These are phyloP conservation scores for Lordiphosa clarofinis DNA, from an alignment of 1,140 invertebrate genomes.

Conservation along the genomic window DNA sequence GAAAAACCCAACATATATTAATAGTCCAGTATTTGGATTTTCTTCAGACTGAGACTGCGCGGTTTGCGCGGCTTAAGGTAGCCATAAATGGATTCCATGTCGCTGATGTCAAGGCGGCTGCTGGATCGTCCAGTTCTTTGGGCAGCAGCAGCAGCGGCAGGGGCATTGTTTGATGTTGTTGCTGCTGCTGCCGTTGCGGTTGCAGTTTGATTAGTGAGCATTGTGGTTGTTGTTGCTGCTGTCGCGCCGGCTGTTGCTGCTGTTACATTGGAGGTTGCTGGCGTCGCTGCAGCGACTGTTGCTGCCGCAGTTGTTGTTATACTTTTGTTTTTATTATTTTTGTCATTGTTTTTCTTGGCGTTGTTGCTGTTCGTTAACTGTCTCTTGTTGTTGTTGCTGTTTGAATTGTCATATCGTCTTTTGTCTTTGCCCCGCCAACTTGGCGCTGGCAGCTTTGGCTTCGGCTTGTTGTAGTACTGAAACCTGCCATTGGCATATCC, in stretches of 20 bases:
- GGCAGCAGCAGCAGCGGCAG: slow-evolving; percentile 28
- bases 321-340: slow-evolving; percentile 67
- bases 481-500: slow-evolving; percentile 22
- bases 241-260: slow-evolving; percentile 41
- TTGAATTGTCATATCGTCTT: slow-evolving; percentile 70
- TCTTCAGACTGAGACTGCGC: slow-evolving; percentile 75
- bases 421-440: slow-evolving; percentile 72
- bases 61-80: slow-evolving; percentile 78
- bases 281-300: slow-evolving; percentile 31
- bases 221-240: slow-evolving; percentile 14
- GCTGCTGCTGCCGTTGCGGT: slow-evolving; percentile 23
- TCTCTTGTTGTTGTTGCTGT: slow-evolving; percentile 56
- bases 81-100: slow-evolving; percentile 79
- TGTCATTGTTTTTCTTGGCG: slow-evolving; percentile 67
- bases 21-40: slow-evolving; percentile 79
- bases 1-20: slow-evolving; percentile 27
- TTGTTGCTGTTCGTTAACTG: slow-evolving; percentile 57
- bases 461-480: slow-evolving; percentile 27
- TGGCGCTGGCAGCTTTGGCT: slow-evolving; percentile 51
- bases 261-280: slow-evolving; percentile 31
- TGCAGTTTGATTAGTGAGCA: slow-evolving; percentile 1
- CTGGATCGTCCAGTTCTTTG: slow-evolving; percentile 61
- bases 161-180: slow-evolving; percentile 14
- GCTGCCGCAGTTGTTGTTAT: slow-evolving; percentile 47
- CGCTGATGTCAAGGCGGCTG: slow-evolving; percentile 77